A percentile compares a stretch with the other conserved stretches of the same genome.
phyloP scores from a whole-genome alignment of 35 echinoderm and acorn worm species.

The Ophiothrix spiculata region DNA sequence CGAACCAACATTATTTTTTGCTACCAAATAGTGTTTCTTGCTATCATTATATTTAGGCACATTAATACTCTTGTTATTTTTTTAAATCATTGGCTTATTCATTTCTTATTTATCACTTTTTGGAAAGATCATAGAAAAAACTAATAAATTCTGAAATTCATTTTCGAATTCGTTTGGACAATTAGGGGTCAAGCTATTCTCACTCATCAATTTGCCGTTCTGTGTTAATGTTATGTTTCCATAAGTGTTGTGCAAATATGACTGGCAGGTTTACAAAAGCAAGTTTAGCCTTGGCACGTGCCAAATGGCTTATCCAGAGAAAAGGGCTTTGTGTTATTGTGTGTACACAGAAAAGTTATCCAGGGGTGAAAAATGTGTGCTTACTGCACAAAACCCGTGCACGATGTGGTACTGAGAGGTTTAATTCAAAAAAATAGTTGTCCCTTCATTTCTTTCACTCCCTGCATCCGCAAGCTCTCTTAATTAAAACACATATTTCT shows the following conservation, averaged over 20 bases:
- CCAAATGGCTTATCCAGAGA: conserved; percentile 8
- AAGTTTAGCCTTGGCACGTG: neutral
- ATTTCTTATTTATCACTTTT: no score
- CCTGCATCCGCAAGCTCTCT: neutral
- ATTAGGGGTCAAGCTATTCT: no score
- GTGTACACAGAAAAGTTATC: neutral
- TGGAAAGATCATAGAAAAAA: no score
- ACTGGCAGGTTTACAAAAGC: neutral
- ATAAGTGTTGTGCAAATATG: neutral
- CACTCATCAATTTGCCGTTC: no score
- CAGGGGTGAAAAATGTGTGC: neutral
- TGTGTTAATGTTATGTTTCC: neutral
- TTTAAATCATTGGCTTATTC: no score
- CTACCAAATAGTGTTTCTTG: no score
- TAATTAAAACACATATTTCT: neutral
- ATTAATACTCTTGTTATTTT: no score
- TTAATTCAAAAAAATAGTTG: neutral
- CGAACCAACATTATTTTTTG: no score
- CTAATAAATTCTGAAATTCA: no score
- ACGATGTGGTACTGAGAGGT: neutral
- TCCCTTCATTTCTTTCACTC: neutral
- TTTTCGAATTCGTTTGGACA: no score
- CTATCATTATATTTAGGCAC: no score
- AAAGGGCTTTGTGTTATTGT: neutral
- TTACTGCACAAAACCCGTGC: neutral